Conservation (phyloP, 2,888 invertebrate species). For the Chrysodeixis includens region DNA sequence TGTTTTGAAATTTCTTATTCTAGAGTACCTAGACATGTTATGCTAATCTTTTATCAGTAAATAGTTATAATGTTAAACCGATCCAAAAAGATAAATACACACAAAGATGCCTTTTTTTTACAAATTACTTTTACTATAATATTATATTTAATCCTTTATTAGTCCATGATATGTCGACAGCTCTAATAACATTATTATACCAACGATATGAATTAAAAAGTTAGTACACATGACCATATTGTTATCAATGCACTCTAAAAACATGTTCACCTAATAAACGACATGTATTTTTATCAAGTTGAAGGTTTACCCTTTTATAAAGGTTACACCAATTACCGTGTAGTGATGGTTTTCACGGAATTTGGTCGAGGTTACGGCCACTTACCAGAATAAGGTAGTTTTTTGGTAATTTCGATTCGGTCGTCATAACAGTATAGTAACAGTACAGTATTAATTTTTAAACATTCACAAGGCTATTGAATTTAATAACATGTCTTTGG, state of each 20-base stretch:
- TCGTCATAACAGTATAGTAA: background rate
- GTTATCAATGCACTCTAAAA: conserved; percentile 6
- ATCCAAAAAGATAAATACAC: too few relatives aligned
- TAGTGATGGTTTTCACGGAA: background rate
- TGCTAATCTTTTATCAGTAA: too few relatives aligned
- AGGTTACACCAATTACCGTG: conserved; percentile 26
- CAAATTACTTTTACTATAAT: too few relatives aligned
- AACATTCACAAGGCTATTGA: background rate
- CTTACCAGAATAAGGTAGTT: background rate
- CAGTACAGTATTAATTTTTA: background rate
- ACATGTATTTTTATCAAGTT: conserved; percentile 5
- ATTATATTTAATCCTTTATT: too few relatives aligned
- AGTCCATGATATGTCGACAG: background rate
- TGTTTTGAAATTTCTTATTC: too few relatives aligned
- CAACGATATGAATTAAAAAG: background rate
- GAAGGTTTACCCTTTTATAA: conserved; percentile 16
- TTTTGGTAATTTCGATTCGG: conserved; percentile 1
- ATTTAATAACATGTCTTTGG: too few relatives aligned
- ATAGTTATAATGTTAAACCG: too few relatives aligned
- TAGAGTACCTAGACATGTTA: too few relatives aligned
- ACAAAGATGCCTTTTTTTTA: too few relatives aligned
- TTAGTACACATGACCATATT: background rate
- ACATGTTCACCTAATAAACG: background rate
- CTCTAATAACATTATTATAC: background rate
- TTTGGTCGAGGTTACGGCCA: background rate